A percentile compares a stretch with the other conserved stretches of the same genome.
Conservation (phyloP, 1,140 invertebrate genomes). For the Elymnias hypermnestra region DNA sequence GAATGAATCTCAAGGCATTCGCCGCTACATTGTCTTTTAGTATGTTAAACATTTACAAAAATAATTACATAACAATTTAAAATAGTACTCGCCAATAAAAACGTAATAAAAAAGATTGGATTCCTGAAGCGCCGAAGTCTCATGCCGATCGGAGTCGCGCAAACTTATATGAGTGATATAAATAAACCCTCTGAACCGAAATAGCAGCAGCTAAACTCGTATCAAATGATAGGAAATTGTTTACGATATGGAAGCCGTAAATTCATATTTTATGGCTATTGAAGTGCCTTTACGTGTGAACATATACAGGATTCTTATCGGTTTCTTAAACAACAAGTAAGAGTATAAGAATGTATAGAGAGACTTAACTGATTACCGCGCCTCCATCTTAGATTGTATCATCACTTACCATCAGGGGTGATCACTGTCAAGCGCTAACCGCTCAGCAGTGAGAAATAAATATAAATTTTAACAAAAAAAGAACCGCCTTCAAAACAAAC, state of each 20-base stretch:
- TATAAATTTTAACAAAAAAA: too few relatives aligned
- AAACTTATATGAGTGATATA: conserved; percentile 15
- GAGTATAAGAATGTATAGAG: too few relatives aligned
- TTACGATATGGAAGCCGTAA: conserved; percentile 38
- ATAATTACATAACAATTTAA: background rate
- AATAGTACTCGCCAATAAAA: conserved; percentile 28
- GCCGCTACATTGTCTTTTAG: too few relatives aligned
- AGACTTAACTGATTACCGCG: too few relatives aligned
- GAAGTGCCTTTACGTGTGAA: conserved; percentile 20
- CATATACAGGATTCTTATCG: background rate
- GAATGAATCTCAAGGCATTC: too few relatives aligned
- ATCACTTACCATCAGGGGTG: too few relatives aligned
- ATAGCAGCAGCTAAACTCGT: conserved; percentile 27
- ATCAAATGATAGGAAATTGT: conserved; percentile 29
- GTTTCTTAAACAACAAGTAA: too few relatives aligned
- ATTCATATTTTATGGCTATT: conserved; percentile 43
- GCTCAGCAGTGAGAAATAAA: too few relatives aligned
- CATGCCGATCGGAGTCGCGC: conserved; percentile 18
- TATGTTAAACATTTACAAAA: conserved; percentile 7
- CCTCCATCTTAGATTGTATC: too few relatives aligned
- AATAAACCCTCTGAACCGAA: conserved; percentile 15
- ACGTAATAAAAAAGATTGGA: conserved; percentile 24
- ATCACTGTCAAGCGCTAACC: too few relatives aligned
- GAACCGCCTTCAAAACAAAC: too few relatives aligned
- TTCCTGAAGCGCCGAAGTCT: conserved; percentile 18